phyloP scores from a whole-genome alignment of 1,140 invertebrate genomes.

The Lepidotrigona ventralis region DNA sequence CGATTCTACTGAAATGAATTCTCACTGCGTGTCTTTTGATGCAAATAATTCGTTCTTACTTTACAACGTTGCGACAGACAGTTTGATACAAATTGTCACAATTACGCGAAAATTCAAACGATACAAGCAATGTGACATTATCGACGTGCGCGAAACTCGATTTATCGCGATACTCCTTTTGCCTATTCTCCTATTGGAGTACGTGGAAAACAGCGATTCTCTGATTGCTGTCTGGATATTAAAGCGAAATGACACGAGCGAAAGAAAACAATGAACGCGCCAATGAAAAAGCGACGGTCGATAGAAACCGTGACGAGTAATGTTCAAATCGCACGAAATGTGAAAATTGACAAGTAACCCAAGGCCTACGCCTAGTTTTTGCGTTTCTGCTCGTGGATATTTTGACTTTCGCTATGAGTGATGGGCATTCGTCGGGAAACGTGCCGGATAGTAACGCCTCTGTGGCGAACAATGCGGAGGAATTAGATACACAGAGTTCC shows the following conservation, averaged over 20 bases:
- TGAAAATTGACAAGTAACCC: conserved; percentile 59
- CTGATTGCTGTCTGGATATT: neutral
- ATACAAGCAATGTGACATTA: neutral
- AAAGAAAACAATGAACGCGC: conserved; percentile 18
- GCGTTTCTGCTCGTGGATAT: neutral
- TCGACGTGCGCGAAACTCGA: neutral
- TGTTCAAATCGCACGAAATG: conserved; percentile 22
- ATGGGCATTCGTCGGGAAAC: neutral
- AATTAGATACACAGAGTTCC: neutral
- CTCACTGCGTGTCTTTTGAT: neutral
- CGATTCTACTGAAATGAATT: neutral
- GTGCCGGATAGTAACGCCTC: neutral
- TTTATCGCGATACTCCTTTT: neutral
- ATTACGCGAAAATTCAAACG: neutral
- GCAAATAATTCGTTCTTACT: neutral
- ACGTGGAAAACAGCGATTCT: neutral
- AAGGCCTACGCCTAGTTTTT: conserved; percentile 1
- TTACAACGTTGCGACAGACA: no score
- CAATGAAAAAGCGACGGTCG: conserved; percentile 42
- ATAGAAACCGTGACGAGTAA: neutral
- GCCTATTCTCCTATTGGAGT: neutral
- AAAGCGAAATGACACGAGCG: neutral
- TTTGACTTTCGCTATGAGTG: conserved; percentile 6
- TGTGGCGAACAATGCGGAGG: neutral
- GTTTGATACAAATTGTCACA: neutral